Evolutionary conservation across 2,797 vertebrate genomes (phyloP), one percentile per base, ranked within the genome.

Genomic region (Coracias cyanogaster): DNA sequence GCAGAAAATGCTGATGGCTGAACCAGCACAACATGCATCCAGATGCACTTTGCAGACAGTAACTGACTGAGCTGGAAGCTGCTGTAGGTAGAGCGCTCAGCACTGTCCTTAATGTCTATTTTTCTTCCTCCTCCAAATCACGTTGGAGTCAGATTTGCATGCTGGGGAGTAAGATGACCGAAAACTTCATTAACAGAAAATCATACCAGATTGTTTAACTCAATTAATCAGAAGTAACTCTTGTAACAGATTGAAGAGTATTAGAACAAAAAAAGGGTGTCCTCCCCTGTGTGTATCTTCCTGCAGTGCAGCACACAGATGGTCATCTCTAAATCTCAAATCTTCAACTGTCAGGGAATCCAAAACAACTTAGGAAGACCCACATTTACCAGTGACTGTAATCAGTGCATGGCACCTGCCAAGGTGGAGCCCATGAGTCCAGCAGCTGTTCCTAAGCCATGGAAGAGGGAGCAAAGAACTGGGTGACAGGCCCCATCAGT

Each of bases 121-220:
- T 72, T 78, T 60, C 20, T 52, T 84, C 43, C 55, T 79, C 31
- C 41, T 71, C 31, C 81, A 77, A 64, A 33, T 62, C 49, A 9
- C 31, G 5, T 7, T 85, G 81, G 29, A 55, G 43, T 58, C 88
- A 66, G 37, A 90, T 79, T 93, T 90, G 39, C 41, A 43, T 52
- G 48, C 71, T 54, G 70, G 70, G 94, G 90, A 93, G 71, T 93
- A 96, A 93, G 66, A 66, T 2, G 90, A 74, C 70, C 2, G 4
- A 69, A 77, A 90, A 82, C 43, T 86, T 93, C 52, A 72, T 90
- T 94, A 86, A 66, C 86, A 94, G 87, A 85, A 93, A 91, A 82
- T 62, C 72, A 60, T 21, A 65, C 77, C 95, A 96, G 93, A 94
- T 94, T 96, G 86, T 93, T 96, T 90, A 80, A 67, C 84, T 92